Evolutionary conservation across 1,140 invertebrate genomes (phyloP), one percentile per base, ranked within the genome.

Genomic region (Procambarus virginalis): DNA sequence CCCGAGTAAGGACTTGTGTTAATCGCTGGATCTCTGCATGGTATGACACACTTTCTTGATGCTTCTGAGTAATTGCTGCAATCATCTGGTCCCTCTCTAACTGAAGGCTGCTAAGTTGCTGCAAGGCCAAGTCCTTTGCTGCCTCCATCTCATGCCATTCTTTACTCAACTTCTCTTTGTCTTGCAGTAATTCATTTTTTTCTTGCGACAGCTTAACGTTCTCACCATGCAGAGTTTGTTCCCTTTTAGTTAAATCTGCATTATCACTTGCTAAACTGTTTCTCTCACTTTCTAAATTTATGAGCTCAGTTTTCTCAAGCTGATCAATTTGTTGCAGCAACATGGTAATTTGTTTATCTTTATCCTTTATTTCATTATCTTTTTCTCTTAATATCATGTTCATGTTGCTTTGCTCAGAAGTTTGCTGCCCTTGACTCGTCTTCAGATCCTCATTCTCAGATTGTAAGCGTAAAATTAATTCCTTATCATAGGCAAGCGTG

Each of bases 21-120:
- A 98, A 92, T 64, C 96, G 95, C 93, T 97, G 96, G 84, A 98
- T 96, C 94, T 98, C 97, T 4, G 94, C 95, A 92, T 98, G 97
- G 94, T 98, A 98, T 77, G 96, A 95, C 2, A 97, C 93, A 93
- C 95, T 97, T 94, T 98, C 97, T 85, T 96, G 95, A 91, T 98
- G 97, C 94, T 98, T 98, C 76, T 96, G 94, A 91, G 96, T 96
- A 0, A 98, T 94, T 8, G 96, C 94, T 82, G 95, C 95, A 49
- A 97, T 96, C n/a, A 97, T 94, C 93, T 97, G 96, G 73, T 96
- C 95, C 92, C 96, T 96, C 93, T 97, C 97, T 3, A 81, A 93
- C 92, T 94, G 93, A 46, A 94, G 92, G 1, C 89, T 82, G 45
- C 92, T 86, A 3, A 94, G 48, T 78, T 94, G 93, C 55, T 84